phyloP scores from a whole-genome alignment of 2,888 invertebrate species.

The Dolichomitus sp. region DNA sequence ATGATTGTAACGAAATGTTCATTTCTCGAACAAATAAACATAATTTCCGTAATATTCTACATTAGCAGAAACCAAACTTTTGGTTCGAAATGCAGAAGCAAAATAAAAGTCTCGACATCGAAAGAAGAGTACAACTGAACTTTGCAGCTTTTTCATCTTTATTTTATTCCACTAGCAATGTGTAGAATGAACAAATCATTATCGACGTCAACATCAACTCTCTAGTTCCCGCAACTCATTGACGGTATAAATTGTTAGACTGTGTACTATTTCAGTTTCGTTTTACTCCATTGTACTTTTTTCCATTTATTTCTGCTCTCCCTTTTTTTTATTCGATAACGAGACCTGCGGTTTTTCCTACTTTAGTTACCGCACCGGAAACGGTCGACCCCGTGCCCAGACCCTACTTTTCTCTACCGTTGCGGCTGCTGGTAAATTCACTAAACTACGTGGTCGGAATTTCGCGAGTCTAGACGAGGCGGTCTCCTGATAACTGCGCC shows the following conservation, averaged over 20 bases:
- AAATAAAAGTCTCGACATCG: neutral
- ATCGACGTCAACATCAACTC: slow-evolving; percentile 1
- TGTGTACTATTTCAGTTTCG: slow-evolving; percentile 49
- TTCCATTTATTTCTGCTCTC: neutral
- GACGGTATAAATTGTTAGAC: neutral
- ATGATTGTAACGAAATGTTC: too few species aligned
- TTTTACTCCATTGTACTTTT: slow-evolving; percentile 50
- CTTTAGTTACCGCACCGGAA: slow-evolving; percentile 54
- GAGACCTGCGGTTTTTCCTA: slow-evolving; percentile 60
- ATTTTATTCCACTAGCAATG: neutral
- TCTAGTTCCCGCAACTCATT: neutral
- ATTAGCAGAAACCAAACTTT: too few species aligned
- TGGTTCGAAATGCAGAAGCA: too few species aligned
- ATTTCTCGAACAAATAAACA: too few species aligned
- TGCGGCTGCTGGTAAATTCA: slow-evolving; percentile 62
- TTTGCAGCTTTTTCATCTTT: neutral
- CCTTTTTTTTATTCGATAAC: slow-evolving; percentile 57
- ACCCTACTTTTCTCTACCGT: slow-evolving; percentile 7
- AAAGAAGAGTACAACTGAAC: neutral
- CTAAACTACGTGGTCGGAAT: slow-evolving; percentile 70
- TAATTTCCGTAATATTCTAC: too few species aligned
- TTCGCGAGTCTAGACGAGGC: slow-evolving; percentile 47
- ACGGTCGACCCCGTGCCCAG: slow-evolving; percentile 27
- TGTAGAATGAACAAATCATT: slow-evolving; percentile 1
- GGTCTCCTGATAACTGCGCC: slow-evolving; percentile 19